These are phyloP conservation scores for Micrasema longulum DNA, from an alignment of 1,140 invertebrate species.

Conservation along the genomic window DNA sequence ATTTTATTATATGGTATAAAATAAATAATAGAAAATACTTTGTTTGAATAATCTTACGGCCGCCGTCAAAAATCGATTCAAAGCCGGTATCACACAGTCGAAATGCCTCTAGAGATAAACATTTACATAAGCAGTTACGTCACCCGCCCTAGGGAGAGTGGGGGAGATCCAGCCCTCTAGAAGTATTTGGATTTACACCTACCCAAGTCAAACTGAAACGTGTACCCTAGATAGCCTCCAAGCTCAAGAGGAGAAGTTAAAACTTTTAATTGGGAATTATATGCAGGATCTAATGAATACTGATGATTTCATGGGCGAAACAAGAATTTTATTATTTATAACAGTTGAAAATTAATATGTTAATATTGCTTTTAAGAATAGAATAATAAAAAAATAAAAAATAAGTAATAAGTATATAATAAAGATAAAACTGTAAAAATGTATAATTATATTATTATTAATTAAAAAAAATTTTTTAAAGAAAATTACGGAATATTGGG, in stretches of 20 bases:
- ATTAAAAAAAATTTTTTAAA: no score
- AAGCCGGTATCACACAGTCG: neutral
- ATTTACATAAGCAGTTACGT: conserved; percentile 26
- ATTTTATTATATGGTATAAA: neutral
- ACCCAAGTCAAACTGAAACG: conserved; percentile 7
- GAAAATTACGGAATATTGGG: no score
- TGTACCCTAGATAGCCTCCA: neutral
- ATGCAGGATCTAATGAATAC: neutral
- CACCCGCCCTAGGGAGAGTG: neutral
- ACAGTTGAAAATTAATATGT: neutral
- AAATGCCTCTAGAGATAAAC: conserved; percentile 8
- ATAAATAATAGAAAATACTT: neutral
- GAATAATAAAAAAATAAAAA: no score
- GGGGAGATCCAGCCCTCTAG: neutral
- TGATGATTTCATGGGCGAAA: neutral
- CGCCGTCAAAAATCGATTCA: conserved; percentile 3
- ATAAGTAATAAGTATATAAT: no score
- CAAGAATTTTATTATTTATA: neutral
- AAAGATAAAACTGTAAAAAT: no score
- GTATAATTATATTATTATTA: no score
- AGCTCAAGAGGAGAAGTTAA: neutral
- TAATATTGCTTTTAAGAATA: no score
- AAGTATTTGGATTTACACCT: neutral
- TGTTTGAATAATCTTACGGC: neutral
- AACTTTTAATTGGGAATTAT: neutral